Evolutionary conservation across 2,113 vertebrate species (phyloP), one percentile per base, ranked within the genome.

Genomic region (Collichthys lucidus): DNA sequence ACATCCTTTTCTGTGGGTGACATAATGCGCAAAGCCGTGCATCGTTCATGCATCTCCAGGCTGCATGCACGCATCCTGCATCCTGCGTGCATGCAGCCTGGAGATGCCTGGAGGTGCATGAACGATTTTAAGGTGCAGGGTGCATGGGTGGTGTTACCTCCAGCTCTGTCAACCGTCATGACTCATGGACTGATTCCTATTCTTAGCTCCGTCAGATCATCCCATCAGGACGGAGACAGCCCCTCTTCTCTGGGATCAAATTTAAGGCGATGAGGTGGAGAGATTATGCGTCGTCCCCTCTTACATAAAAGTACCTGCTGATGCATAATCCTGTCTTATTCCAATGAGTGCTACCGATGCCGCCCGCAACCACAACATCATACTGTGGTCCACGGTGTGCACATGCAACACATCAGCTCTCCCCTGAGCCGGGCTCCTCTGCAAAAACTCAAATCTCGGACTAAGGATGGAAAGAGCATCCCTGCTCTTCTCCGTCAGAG

Each of bases 291-390:
- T 19, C 65, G 1, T 40, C 26, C 26, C 75, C 88, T 83, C 75
- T 86, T 87, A 76, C 64, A 71, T 82, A 85, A 89, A 84, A 77
- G 56, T 80, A 75, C 76, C 44, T 10, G 62, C 75, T 78, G 56
- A 75, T 82, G 49, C 69, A 73, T 74, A 73, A 86, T 85, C 65
- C 77, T 24, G 61, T 62, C 55, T 62, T 40, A 1, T 59, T 83
- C 60, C 66, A 74, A 77, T 70, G 74, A 56, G 71, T 59, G 53
- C 77, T 22, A 65, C 24, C 66, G 52, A 63, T 69, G 72, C 75
- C 11, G 55, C 12, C 26, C n/a, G 53, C 29, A 63, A 73, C 65
- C 10, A n/a, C 46, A 66, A 19, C 70, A 12, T 74, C n/a, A 46
- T 15, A 49, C 22, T 52, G 53, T 11, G 17, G 55, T 19, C 31